These are phyloP conservation scores for Drosophila kepulauana DNA, from an alignment of 1,140 invertebrate species.

Conservation along the genomic window DNA sequence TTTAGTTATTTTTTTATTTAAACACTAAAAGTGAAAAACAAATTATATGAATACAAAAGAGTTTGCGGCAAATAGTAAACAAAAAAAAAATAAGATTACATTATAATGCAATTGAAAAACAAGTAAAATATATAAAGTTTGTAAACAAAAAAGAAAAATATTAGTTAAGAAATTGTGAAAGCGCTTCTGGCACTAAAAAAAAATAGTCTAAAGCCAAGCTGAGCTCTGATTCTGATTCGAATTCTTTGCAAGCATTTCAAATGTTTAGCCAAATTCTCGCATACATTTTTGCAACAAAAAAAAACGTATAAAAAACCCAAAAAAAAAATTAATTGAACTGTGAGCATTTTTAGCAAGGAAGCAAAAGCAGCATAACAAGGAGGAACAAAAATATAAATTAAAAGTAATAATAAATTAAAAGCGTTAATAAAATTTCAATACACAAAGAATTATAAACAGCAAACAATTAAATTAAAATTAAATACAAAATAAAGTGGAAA, in stretches of 20 bases:
- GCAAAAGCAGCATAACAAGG: constrained; percentile 23
- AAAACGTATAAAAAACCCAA: not conserved
- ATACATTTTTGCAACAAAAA: constrained; percentile 22
- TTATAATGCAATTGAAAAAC: constrained; percentile 45
- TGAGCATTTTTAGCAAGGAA: constrained; percentile 51
- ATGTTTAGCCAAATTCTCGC: constrained; percentile 72
- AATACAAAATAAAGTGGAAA: constrained; percentile 19
- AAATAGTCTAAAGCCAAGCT: constrained; percentile 70
- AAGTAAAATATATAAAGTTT: constrained; percentile 31
- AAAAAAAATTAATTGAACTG: constrained; percentile 28
- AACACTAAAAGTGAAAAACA: constrained; percentile 68
- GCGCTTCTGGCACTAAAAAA: constrained; percentile 67
- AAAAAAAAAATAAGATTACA: constrained; percentile 42
- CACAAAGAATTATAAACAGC: constrained; percentile 18
- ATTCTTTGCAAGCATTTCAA: constrained; percentile 74
- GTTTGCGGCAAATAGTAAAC: constrained; percentile 52
- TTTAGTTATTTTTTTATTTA: constrained; percentile 70
- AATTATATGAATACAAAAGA: constrained; percentile 31
- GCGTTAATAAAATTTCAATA: constrained; percentile 22
- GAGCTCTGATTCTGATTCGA: constrained; percentile 48
- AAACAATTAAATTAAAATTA: constrained; percentile 18
- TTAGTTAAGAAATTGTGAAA: constrained; percentile 68
- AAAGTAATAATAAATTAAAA: constrained; percentile 20
- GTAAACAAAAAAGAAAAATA: constrained; percentile 35
- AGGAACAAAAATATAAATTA: not conserved